A percentile compares a stretch with the other conserved stretches of the same genome.
Conservation (phyloP, 2,888 invertebrate genomes). For the Xiphydria camelus region DNA sequence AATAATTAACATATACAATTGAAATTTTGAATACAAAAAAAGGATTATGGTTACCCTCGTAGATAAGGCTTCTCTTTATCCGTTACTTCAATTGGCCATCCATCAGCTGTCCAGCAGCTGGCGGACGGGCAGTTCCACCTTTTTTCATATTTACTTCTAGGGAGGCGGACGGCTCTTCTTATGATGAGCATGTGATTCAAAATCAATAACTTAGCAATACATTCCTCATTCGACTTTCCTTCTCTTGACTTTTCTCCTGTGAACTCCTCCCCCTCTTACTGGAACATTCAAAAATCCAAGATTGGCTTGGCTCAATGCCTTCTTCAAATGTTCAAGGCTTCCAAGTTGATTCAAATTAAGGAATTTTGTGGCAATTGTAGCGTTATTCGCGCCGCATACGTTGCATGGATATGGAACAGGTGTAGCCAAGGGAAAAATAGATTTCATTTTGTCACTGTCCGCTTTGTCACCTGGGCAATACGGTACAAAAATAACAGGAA, state of each 20-base stretch:
- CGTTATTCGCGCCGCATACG: slow-evolving; percentile 59
- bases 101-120: slow-evolving; percentile 38
- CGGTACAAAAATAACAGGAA: slow-evolving; percentile 74
- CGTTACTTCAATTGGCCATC: too few relatives aligned
- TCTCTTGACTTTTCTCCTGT: slow-evolving; percentile 26
- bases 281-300: slow-evolving; percentile 46
- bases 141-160: too few relatives aligned
- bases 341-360: slow-evolving; percentile 35
- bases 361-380: slow-evolving; percentile 23
- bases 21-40: too few relatives aligned
- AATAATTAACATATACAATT: too few relatives aligned
- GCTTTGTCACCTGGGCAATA: slow-evolving; percentile 64
- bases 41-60: too few relatives aligned
- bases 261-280: slow-evolving; percentile 19
- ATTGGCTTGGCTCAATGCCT: slow-evolving; percentile 36
- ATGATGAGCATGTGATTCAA: too few relatives aligned
- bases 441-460: slow-evolving; percentile 55
- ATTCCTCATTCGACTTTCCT: slow-evolving; percentile 25
- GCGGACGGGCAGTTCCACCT: slow-evolving; percentile 26
- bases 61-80: too few relatives aligned
- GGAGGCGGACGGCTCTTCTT: too few relatives aligned
- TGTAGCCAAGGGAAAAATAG: slow-evolving; percentile 66
- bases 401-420: slow-evolving; percentile 67
- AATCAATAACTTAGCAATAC: too few relatives aligned
- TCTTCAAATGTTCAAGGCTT: slow-evolving; percentile 35